Conservation (phyloP, 2,888 invertebrate species). For the Gymnoscelis rufifasciata region DNA sequence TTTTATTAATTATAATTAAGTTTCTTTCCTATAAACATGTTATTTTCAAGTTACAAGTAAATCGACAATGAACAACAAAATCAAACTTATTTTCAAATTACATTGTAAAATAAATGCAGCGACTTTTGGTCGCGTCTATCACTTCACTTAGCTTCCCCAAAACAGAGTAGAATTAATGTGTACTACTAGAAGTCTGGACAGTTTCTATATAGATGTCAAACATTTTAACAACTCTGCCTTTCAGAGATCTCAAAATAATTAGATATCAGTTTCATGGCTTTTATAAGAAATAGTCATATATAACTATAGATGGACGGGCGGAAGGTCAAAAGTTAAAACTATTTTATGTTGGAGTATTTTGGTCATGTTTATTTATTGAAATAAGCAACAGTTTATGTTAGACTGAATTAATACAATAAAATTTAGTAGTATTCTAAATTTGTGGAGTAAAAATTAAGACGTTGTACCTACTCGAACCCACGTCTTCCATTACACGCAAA, state of each 20-base stretch:
- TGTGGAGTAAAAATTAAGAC: too few relatives aligned
- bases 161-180: conserved; percentile 25
- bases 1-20: too few relatives aligned
- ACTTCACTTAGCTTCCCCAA: background rate
- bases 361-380: too few relatives aligned
- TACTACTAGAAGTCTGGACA: conserved; percentile 29
- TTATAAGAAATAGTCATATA: background rate
- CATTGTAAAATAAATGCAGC: background rate
- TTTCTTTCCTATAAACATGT: background rate
- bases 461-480: too few relatives aligned
- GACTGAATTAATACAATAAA: too few relatives aligned
- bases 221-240: conserved; percentile 25
- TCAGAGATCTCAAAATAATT: conserved; percentile 16
- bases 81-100: background rate
- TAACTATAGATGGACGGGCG: background rate
- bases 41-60: background rate
- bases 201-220: conserved; percentile 37
- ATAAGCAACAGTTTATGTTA: too few relatives aligned
- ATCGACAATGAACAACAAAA: background rate
- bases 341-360: background rate
- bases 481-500: too few relatives aligned
- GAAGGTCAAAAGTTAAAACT: background rate
- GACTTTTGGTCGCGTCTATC: conserved; percentile 9
- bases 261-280: conserved; percentile 16
- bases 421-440: too few relatives aligned